These are phyloP conservation scores for Smithornis capensis DNA, from an alignment of 2,113 vertebrate genomes.

Conservation along the genomic window DNA sequence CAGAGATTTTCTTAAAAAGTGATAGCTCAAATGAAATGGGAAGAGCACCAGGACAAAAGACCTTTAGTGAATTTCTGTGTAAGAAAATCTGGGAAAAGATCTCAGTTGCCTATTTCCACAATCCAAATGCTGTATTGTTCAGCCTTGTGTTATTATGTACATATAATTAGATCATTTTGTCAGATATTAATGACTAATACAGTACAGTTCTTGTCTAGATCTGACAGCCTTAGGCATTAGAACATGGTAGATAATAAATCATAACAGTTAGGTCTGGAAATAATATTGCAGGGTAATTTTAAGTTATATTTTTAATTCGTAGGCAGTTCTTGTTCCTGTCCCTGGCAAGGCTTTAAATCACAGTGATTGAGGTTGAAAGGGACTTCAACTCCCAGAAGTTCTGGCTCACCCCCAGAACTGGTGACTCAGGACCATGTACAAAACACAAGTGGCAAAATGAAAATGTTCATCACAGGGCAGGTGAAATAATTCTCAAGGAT, in stretches of 20 bases:
- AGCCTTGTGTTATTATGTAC: background rate
- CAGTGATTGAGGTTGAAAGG: background rate
- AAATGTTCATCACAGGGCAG: background rate
- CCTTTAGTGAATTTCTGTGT: background rate
- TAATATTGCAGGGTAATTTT: background rate
- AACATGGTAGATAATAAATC: background rate
- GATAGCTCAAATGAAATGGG: background rate
- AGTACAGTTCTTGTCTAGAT: background rate
- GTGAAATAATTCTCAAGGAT: background rate
- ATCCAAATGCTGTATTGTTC: background rate
- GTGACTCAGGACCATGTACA: background rate
- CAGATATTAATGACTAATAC: background rate
- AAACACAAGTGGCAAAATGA: background rate
- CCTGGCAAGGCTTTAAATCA: background rate
- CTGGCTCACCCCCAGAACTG: rapidly evolving
- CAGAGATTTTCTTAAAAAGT: background rate
- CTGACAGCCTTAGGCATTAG: background rate
- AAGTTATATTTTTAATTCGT: background rate
- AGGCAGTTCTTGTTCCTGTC: background rate
- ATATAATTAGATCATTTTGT: background rate
- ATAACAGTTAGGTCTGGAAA: background rate
- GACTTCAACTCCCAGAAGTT: background rate
- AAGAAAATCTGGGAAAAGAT: background rate
- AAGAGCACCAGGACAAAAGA: background rate
- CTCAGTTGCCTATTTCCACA: background rate